These are phyloP conservation scores for Cephus pygmeus DNA, from an alignment of 2,888 invertebrate genomes.

Conservation along the genomic window DNA sequence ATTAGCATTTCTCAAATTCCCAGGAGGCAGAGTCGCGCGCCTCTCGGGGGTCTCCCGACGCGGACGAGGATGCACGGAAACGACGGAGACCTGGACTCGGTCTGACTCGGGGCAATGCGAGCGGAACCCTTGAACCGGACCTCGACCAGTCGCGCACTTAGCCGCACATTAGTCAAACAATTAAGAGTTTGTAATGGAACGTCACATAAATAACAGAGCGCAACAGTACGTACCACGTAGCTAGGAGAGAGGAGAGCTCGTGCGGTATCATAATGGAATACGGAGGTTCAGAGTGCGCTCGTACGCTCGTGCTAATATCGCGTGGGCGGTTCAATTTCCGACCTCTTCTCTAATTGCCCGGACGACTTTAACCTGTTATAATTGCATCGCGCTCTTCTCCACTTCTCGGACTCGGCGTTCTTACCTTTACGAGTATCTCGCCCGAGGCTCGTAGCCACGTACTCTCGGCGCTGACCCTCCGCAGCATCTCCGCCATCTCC, in stretches of 20 bases:
- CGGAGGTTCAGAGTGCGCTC: constrained; percentile 39
- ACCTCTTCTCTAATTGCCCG: constrained; percentile 42
- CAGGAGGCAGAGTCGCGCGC: neutral
- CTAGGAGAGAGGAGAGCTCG: neutral
- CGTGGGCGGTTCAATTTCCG: constrained; percentile 60
- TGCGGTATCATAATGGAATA: constrained; percentile 18
- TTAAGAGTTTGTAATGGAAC: constrained; percentile 63
- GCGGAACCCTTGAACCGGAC: constrained; percentile 24
- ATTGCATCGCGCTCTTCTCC: constrained; percentile 18
- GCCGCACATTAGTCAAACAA: constrained; percentile 62
- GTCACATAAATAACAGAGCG: constrained; percentile 58
- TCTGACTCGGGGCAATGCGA: neutral
- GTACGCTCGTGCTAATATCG: constrained; percentile 33
- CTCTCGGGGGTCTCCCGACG: neutral
- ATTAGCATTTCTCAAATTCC: neutral
- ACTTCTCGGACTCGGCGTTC: neutral
- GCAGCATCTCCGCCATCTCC: too few species aligned
- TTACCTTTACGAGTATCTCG: neutral
- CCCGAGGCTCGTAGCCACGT: neutral
- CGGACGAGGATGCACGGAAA: neutral
- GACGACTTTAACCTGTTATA: constrained; percentile 33
- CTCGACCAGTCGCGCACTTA: constrained; percentile 35
- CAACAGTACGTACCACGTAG: constrained; percentile 28
- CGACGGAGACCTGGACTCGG: neutral
- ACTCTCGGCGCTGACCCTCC: too few species aligned